Conservation (phyloP, 1,140 invertebrate genomes). For the Dreissena rostriformis region DNA sequence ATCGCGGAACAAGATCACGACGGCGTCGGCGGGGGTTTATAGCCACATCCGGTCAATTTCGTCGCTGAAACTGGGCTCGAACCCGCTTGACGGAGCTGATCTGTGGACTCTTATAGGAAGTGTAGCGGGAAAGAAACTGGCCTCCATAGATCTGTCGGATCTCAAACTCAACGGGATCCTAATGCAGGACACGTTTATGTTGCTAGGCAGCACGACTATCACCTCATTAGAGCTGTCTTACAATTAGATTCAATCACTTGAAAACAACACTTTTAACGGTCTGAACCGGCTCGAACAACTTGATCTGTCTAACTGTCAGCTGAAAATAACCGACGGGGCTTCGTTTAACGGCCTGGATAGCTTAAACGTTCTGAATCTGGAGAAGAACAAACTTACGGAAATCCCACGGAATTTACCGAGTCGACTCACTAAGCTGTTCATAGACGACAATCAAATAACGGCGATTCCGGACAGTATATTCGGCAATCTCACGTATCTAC, state of each 20-base stretch:
- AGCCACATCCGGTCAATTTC: slow-evolving; percentile 56
- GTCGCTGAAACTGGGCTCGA: slow-evolving; percentile 66
- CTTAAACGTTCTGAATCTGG: slow-evolving; percentile 60
- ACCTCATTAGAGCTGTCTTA: slow-evolving; percentile 63
- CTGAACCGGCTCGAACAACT: slow-evolving; percentile 59
- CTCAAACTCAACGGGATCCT: slow-evolving; percentile 61
- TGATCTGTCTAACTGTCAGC: slow-evolving; percentile 63
- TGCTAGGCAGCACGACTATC: slow-evolving; percentile 62
- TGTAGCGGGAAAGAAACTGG: slow-evolving; percentile 53
- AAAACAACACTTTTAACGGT: slow-evolving; percentile 58
- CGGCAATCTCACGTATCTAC: slow-evolving; percentile 54
- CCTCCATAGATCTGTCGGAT: slow-evolving; percentile 65
- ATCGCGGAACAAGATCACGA: slow-evolving; percentile 60
- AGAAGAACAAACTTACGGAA: slow-evolving; percentile 59
- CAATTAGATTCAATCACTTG: slow-evolving; percentile 62
- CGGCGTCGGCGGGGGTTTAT: too few relatives aligned
- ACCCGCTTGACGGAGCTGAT: slow-evolving; percentile 58
- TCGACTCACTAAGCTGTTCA: slow-evolving; percentile 59
- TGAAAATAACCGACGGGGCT: slow-evolving; percentile 44
- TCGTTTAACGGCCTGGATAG: slow-evolving; percentile 65
- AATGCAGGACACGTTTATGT: slow-evolving; percentile 61
- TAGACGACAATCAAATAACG: slow-evolving; percentile 64
- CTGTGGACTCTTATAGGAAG: slow-evolving; percentile 59
- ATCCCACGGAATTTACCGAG: slow-evolving; percentile 66
- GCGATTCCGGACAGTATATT: slow-evolving; percentile 58